A percentile compares a stretch with the other conserved stretches of the same genome.
phyloP scores from a whole-genome alignment of 2,113 vertebrate species.

The Meles meles region DNA sequence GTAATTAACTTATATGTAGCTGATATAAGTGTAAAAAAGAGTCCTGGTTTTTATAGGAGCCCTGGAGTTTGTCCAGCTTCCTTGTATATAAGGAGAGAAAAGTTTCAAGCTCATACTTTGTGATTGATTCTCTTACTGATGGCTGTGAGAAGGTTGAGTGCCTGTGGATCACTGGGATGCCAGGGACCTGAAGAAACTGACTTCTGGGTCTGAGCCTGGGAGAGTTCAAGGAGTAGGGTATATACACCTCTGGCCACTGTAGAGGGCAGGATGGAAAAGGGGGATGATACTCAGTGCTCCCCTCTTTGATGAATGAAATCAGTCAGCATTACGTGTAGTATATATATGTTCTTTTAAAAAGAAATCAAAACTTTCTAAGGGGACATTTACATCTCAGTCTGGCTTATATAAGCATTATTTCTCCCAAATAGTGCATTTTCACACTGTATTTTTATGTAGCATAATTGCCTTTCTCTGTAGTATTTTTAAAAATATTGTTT shows the following conservation, averaged over 20 bases:
- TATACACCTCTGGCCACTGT: not conserved
- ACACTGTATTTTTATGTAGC: not conserved
- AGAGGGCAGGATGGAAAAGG: not conserved
- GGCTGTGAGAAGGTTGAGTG: not conserved
- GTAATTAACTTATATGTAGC: not conserved
- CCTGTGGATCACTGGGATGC: too few relatives aligned
- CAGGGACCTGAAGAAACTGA: not conserved
- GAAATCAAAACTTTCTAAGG: not conserved
- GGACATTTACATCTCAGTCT: not conserved
- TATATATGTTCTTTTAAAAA: not conserved
- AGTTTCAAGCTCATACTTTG: not conserved
- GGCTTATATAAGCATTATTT: not conserved
- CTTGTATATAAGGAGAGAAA: not conserved
- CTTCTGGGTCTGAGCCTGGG: not conserved
- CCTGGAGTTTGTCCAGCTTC: not conserved
- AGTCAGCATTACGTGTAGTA: not conserved
- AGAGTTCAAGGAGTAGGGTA: not conserved
- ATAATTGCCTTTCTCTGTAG: not conserved
- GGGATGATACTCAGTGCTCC: not conserved
- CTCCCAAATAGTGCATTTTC: not conserved
- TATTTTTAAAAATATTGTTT: not conserved
- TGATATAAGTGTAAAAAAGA: not conserved
- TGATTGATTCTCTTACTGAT: not conserved
- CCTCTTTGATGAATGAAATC: not conserved
- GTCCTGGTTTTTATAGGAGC: not conserved